These are phyloP conservation scores for Coturnix japonica DNA, from an alignment of 2,113 vertebrate species.

Conservation along the genomic window DNA sequence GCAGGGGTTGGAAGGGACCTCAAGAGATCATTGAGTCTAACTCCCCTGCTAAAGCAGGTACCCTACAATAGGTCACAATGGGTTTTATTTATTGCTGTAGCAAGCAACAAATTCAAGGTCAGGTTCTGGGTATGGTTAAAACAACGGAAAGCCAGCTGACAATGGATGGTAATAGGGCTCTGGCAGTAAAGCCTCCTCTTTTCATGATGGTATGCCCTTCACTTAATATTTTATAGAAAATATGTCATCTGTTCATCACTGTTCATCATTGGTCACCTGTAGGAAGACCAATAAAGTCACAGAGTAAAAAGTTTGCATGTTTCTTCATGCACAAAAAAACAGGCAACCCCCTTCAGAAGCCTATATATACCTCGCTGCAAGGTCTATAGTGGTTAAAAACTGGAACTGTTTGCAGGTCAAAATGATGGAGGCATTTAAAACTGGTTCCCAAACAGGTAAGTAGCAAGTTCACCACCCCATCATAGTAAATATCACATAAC, in stretches of 20 bases:
- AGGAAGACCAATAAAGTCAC: background rate
- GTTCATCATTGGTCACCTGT: no score
- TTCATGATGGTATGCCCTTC: background rate
- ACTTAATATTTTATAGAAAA: slow-evolving; percentile 45
- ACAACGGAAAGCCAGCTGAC: background rate
- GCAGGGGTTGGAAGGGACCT: no score
- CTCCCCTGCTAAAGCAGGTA: no score
- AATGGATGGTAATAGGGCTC: background rate
- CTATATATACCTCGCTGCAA: background rate
- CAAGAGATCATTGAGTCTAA: no score
- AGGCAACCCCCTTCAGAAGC: background rate
- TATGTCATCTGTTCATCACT: background rate
- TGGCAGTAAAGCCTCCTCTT: background rate
- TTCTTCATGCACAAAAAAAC: background rate
- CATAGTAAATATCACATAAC: background rate
- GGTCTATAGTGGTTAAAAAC: background rate
- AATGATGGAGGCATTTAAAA: background rate
- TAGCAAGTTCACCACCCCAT: background rate
- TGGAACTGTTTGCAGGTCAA: background rate
- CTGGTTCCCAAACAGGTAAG: background rate
- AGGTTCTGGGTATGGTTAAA: background rate
- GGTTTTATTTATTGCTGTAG: background rate
- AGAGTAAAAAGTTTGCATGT: background rate
- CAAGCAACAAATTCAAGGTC: slow-evolving; percentile 22
- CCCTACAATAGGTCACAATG: no score